Percentiles rank a stretch among this genome's conserved stretches.
phyloP scores from a whole-genome alignment of 1,140 invertebrate species.

The Bombus haemorrhoidalis region DNA sequence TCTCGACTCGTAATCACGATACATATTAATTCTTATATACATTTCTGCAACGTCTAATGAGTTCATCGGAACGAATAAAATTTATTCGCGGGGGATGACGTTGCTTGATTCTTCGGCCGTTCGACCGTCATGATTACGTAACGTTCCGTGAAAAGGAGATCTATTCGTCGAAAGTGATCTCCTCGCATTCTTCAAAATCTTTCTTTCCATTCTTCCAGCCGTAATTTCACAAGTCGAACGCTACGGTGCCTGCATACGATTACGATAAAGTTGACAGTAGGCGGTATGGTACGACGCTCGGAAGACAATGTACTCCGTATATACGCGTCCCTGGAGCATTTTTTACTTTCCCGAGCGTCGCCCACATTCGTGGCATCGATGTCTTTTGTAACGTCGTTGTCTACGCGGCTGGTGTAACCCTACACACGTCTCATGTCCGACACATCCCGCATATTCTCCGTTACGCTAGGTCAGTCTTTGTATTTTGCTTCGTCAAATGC shows the following conservation, averaged over 20 bases:
- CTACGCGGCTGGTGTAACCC: constrained; percentile 16
- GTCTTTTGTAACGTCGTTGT: not conserved
- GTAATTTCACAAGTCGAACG: constrained; percentile 35
- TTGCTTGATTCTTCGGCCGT: not conserved
- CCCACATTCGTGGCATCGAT: constrained; percentile 48
- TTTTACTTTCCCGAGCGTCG: constrained; percentile 64
- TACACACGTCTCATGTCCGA: constrained; percentile 1
- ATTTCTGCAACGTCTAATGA: not conserved
- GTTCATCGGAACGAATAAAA: not conserved
- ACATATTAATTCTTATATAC: too few relatives aligned
- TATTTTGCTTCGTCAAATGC: too few relatives aligned
- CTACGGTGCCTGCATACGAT: constrained; percentile 38
- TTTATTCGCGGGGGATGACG: too few relatives aligned
- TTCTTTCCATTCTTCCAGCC: not conserved
- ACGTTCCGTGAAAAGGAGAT: not conserved
- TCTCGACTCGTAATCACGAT: constrained; percentile 1
- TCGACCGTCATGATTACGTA: not conserved
- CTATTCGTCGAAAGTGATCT: constrained; percentile 22
- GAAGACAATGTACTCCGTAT: constrained; percentile 42
- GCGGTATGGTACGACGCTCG: constrained; percentile 23
- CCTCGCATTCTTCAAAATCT: constrained; percentile 37
- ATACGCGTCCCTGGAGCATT: constrained; percentile 52
- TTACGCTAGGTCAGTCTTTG: constrained; percentile 55
- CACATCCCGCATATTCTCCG: constrained; percentile 18
- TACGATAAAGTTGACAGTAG: constrained; percentile 50